Evolutionary conservation across 1,140 invertebrate species (phyloP).

Genomic region (Drosophila repletoides): DNA sequence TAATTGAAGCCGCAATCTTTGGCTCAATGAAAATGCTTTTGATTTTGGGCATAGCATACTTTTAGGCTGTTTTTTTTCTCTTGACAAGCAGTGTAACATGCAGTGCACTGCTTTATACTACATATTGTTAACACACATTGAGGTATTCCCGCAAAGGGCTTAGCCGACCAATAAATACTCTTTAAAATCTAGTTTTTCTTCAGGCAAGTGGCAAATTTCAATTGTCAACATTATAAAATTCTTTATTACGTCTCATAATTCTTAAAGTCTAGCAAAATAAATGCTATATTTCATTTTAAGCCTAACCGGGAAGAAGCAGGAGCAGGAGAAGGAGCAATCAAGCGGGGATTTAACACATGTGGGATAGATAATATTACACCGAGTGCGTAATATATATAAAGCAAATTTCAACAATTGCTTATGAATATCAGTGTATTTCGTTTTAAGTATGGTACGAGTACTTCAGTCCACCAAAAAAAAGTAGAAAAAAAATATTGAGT

Average conservation of each 20-base stretch:
- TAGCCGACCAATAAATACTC: too few species aligned
- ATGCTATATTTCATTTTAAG: slow-evolving; percentile 38
- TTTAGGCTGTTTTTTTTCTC: too few species aligned
- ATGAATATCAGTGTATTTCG: slow-evolving; percentile 61
- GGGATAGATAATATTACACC: slow-evolving; percentile 29
- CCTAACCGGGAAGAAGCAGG: slow-evolving; percentile 23
- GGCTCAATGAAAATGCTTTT: not conserved
- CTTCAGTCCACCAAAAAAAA: slow-evolving; percentile 37
- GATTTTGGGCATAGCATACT: slow-evolving; percentile 7
- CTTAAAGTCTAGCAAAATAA: slow-evolving; percentile 41
- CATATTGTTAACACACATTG: not conserved
- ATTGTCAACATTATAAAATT: slow-evolving; percentile 6
- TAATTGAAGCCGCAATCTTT: too few species aligned
- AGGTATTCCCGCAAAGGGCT: too few species aligned
- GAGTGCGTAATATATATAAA: slow-evolving; percentile 11
- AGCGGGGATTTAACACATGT: slow-evolving; percentile 42
- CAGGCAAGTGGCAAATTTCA: not conserved
- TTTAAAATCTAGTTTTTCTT: too few species aligned
- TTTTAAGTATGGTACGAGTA: slow-evolving; percentile 15
- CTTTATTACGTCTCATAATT: slow-evolving; percentile 27
- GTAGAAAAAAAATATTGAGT: too few species aligned
- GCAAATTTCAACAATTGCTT: slow-evolving; percentile 13
- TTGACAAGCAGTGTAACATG: slow-evolving; percentile 16
- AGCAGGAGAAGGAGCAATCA: not conserved
- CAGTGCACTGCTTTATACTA: not conserved